Base-by-base conservation (phyloP, 2,113 vertebrate species). In the Mirza zaza region DNA sequence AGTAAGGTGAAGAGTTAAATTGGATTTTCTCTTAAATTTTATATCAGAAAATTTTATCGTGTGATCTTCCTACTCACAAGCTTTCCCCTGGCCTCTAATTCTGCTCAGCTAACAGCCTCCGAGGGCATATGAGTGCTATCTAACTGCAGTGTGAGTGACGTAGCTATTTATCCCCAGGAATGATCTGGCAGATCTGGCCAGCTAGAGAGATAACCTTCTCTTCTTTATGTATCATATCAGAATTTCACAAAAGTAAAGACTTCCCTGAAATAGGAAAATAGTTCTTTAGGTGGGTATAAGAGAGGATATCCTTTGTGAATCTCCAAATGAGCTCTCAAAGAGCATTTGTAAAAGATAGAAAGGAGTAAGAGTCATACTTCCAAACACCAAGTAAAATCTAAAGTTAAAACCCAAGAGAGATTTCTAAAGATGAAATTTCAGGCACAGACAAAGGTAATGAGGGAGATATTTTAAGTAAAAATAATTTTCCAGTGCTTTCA, bases 391-490 rank as follows among this genome's bases (percentile, higher is more conserved):
- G 27, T 95, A 29, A 50, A 93, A 97, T 91, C 55, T 96, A 39
- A 85, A 93, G 45, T 81, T 95, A 70, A 92, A 82, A 48, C 55
- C 52, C 83, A 85, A 87, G 86, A 39, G 52, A 95, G 21, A 59
- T 67, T 86, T 91, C 55, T 86, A 45, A 93, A 88, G 68, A 93
- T 86, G 27, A 86, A 88, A 81, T 84, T 90, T 87, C 42, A 77
- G 85, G 42, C 21, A 32, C 18, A 75, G 67, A 85, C 61, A 81
- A 65, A 91, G 29, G 36, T 95, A 93, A 91, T 93, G n/a, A 95
- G 68, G 59, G 87, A 93, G 45, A 42, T 68, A 93, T 63, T 96
- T 96, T 91, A 97, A 97, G 87, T 88, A 96, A 96, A 93, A 91
- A 77, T 81, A 91, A 91, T 93, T 94, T 92, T 34, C 50, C 39